Conservation (phyloP, 1,140 invertebrate species). For the Conus betulinus region DNA sequence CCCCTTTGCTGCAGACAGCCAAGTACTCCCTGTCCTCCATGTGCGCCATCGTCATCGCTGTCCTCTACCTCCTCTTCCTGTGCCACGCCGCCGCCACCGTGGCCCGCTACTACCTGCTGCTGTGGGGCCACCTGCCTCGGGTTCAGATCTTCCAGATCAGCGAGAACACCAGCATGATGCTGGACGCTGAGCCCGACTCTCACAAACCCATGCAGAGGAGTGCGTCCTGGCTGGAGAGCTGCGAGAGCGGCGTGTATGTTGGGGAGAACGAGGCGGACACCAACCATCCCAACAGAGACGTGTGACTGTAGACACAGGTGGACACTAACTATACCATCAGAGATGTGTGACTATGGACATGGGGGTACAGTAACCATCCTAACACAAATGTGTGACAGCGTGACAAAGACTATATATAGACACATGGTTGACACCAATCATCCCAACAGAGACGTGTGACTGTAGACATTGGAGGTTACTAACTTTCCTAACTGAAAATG, state of each 20-base stretch:
- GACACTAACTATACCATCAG: no score
- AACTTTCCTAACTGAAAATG: no score
- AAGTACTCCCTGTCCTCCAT: slow-evolving; percentile 46
- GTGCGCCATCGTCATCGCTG: slow-evolving; percentile 45
- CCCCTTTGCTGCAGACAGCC: slow-evolving; percentile 52
- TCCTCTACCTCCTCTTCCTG: slow-evolving; percentile 47
- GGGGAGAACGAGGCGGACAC: slow-evolving; percentile 57
- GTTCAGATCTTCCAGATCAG: slow-evolving; percentile 57
- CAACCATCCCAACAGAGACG: slow-evolving; percentile 32
- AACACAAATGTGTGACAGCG: neutral
- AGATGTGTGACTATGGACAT: neutral
- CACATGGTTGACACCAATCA: neutral
- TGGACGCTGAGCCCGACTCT: slow-evolving; percentile 26
- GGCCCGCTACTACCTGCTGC: slow-evolving; percentile 53
- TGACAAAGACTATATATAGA: neutral
- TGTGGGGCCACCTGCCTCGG: slow-evolving; percentile 52
- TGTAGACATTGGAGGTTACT: neutral
- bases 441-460: neutral
- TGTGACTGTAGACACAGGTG: slow-evolving; percentile 12
- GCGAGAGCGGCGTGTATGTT: slow-evolving; percentile 65
- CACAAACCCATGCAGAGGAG: slow-evolving; percentile 54
- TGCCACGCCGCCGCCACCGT: slow-evolving; percentile 51
- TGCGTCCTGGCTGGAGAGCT: slow-evolving; percentile 63
- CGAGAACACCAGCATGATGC: slow-evolving; percentile 52
- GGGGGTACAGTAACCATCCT: no score